These are phyloP conservation scores for Hystrix cristata DNA, from an alignment of 2,113 vertebrate species.

Conservation along the genomic window DNA sequence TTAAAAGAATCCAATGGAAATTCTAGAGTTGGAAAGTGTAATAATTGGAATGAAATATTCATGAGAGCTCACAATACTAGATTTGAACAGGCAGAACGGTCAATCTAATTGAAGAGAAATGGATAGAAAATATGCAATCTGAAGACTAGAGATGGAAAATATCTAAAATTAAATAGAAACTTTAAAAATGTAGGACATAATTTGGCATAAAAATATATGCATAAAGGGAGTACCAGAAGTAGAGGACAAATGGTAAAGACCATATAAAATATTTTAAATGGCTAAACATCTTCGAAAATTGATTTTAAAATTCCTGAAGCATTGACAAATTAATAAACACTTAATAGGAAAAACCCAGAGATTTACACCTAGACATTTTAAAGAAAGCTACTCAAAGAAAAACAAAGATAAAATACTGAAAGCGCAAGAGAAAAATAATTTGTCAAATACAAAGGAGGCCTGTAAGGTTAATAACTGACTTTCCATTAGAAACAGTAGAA, in stretches of 20 bases:
- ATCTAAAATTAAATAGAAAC: not conserved
- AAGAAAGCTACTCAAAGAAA: not conserved
- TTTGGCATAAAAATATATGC: not conserved
- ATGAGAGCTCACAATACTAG: not conserved
- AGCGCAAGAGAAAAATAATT: not conserved
- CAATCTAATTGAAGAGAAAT: not conserved
- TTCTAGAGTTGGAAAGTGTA: not conserved
- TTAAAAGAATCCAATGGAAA: not conserved
- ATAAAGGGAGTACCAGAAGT: not conserved
- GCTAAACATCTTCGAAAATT: not conserved
- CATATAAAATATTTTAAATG: not conserved
- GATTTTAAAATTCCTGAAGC: not conserved
- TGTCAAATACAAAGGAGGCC: not conserved
- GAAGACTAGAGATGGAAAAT: not conserved
- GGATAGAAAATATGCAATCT: not conserved
- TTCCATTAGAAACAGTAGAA: not conserved
- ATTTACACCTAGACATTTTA: not conserved
- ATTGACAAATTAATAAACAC: not conserved
- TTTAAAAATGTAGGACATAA: not conserved
- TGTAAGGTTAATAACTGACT: not conserved
- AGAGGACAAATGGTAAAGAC: not conserved
- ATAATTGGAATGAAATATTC: not conserved
- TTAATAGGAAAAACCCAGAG: not conserved
- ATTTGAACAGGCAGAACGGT: conserved; percentile 14
- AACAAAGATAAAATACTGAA: conserved; percentile 9